Evolutionary conservation across 2,797 vertebrate genomes (phyloP).

Genomic region (Anguilla anguilla): DNA sequence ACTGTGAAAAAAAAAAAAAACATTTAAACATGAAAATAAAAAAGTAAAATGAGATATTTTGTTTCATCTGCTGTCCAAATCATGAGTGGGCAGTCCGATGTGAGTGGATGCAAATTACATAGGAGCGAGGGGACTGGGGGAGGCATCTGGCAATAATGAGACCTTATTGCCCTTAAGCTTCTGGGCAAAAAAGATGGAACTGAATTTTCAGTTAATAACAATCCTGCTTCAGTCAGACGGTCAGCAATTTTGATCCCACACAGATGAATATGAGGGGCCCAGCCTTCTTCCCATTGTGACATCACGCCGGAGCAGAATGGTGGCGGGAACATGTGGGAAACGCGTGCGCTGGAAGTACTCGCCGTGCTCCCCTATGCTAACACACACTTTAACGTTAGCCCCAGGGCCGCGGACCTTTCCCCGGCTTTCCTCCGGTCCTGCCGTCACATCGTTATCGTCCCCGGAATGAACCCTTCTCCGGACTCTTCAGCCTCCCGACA

Average conservation of each 20-base stretch:
- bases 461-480: background rate
- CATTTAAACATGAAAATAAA: too few relatives aligned
- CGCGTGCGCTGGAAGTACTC: too few relatives aligned
- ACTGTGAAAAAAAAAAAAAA: too few relatives aligned
- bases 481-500: background rate
- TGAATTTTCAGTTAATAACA: background rate
- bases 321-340: background rate
- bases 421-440: background rate
- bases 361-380: background rate
- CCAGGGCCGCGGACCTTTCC: background rate
- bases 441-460: background rate
- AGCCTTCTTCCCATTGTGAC: background rate
- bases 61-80: too few relatives aligned
- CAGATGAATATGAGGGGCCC: background rate
- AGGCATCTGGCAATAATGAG: conserved; percentile 12
- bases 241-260: background rate
- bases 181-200: background rate
- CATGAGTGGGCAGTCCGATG: too few relatives aligned
- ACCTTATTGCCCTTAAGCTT: conserved; percentile 15
- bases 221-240: background rate
- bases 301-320: background rate
- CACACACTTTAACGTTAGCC: background rate
- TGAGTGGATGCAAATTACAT: background rate
- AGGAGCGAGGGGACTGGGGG: background rate
- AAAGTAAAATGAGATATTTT: too few relatives aligned